These are phyloP conservation scores for Megaceryle maxima DNA, from an alignment of 2,113 vertebrate species.

Conservation along the genomic window DNA sequence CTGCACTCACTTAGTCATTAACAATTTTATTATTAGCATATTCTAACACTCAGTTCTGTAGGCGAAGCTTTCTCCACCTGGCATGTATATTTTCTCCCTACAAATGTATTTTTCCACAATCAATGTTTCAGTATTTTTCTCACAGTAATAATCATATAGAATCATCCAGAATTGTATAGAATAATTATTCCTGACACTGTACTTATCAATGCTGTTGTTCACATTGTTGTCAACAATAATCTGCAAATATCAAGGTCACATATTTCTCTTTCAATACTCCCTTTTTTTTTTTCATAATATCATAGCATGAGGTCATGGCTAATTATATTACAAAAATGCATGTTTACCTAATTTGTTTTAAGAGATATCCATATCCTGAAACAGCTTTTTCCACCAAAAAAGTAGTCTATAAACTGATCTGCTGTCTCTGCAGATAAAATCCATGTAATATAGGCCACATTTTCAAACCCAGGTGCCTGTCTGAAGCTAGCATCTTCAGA, in stretches of 20 bases:
- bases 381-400: not conserved
- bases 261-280: slow-evolving; percentile 39
- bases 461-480: not conserved
- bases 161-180: not conserved
- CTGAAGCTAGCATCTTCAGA: not conserved
- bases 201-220: slow-evolving; percentile 25
- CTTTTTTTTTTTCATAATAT: slow-evolving; percentile 21
- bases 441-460: not conserved
- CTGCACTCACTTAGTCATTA: slow-evolving; percentile 63
- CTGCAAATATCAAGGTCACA: slow-evolving; percentile 23
- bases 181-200: slow-evolving; percentile 30
- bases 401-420: not conserved
- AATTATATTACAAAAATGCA: not conserved
- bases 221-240: slow-evolving; percentile 37
- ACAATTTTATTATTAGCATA: slow-evolving; percentile 62
- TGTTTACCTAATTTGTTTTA: not conserved
- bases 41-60: slow-evolving; percentile 44
- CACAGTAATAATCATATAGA: slow-evolving; percentile 18
- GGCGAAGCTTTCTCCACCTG: slow-evolving; percentile 52
- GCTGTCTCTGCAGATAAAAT: slow-evolving; percentile 8
- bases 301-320: not conserved
- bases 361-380: slow-evolving; percentile 1
- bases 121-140: slow-evolving; percentile 40
- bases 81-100: slow-evolving; percentile 7
- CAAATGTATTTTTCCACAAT: slow-evolving; percentile 49